A percentile compares a stretch with the other conserved stretches of the same genome.
Conservation (phyloP, 2,888 invertebrate genomes). For the Stenolophus ochropezus region DNA sequence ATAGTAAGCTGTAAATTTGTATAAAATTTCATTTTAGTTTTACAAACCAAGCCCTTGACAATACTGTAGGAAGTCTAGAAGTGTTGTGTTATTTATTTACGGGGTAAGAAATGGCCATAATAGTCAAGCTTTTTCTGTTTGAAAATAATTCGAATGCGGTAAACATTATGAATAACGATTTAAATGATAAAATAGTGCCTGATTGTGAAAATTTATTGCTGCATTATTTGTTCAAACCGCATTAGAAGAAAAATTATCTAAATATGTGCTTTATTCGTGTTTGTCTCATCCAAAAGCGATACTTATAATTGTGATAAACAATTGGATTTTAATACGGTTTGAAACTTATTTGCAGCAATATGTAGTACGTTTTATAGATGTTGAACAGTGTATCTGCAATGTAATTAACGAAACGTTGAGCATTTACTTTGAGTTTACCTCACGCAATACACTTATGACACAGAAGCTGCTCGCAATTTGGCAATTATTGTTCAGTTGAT, state of each 20-base stretch:
- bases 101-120: conserved; percentile 32
- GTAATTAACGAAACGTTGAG: conserved; percentile 36
- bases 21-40: conserved; percentile 43
- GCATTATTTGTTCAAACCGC: conserved; percentile 1
- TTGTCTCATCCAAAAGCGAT: conserved; percentile 47
- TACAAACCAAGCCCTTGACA: conserved; percentile 53
- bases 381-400: conserved; percentile 36
- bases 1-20: conserved; percentile 54
- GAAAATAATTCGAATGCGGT: conserved; percentile 19
- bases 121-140: conserved; percentile 25
- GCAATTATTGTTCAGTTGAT: neutral
- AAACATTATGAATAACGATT: conserved; percentile 34
- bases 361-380: conserved; percentile 53
- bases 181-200: conserved; percentile 57
- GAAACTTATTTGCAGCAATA: conserved; percentile 34
- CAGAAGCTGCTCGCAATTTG: conserved; percentile 9
- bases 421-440: conserved; percentile 13
- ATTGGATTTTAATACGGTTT: conserved; percentile 38
- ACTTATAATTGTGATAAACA: conserved; percentile 54
- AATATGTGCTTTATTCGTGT: conserved; percentile 49
- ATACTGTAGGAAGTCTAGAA: conserved; percentile 48
- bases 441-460: conserved; percentile 8
- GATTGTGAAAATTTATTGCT: conserved; percentile 51
- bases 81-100: conserved; percentile 34
- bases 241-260: conserved; percentile 41